Percentiles rank a stretch among this genome's conserved stretches.
These are phyloP conservation scores for Ctenochaetus hawaiiensis DNA, from an alignment of 2,797 vertebrate genomes.

Conservation along the genomic window DNA sequence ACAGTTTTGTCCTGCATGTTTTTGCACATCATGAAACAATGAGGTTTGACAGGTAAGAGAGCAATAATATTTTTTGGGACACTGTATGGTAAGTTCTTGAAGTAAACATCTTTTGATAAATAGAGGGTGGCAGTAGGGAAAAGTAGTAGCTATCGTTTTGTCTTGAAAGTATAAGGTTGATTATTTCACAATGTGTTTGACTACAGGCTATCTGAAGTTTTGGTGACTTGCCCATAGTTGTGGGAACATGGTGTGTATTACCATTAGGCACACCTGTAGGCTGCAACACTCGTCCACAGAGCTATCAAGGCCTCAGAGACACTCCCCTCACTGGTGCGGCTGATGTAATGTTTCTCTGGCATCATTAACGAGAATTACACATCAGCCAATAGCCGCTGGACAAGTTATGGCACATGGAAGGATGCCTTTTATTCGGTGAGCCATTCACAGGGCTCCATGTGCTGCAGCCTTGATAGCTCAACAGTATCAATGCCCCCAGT, in stretches of 20 bases:
- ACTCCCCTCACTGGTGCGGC: slow-evolving; percentile 45
- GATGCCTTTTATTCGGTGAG: slow-evolving; percentile 57
- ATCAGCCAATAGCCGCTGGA: slow-evolving; percentile 82
- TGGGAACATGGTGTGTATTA: slow-evolving; percentile 53
- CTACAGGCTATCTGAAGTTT: slow-evolving; percentile 25
- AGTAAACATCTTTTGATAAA: slow-evolving; percentile 20
- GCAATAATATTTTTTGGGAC: background rate
- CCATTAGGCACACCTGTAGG: slow-evolving; percentile 39
- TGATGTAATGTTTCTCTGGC: slow-evolving; percentile 68
- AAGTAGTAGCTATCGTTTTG: slow-evolving; percentile 18
- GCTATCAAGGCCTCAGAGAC: slow-evolving; percentile 46
- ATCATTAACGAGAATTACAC: slow-evolving; percentile 41
- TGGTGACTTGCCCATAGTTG: slow-evolving; percentile 13
- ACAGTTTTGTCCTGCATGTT: background rate
- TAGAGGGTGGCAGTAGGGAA: background rate
- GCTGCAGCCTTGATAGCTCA: slow-evolving; percentile 59
- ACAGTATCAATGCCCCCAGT: slow-evolving; percentile 55
- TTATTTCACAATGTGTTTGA: slow-evolving; percentile 16
- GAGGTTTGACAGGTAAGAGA: background rate
- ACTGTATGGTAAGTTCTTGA: background rate
- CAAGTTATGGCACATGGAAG: slow-evolving; percentile 72
- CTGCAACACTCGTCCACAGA: slow-evolving; percentile 45
- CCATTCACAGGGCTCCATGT: slow-evolving; percentile 79
- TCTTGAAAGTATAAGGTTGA: slow-evolving; percentile 17
- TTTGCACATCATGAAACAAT: background rate